Evolutionary conservation across 2,888 invertebrate genomes (phyloP).

Genomic region (Gonocerus acuteangulatus): DNA sequence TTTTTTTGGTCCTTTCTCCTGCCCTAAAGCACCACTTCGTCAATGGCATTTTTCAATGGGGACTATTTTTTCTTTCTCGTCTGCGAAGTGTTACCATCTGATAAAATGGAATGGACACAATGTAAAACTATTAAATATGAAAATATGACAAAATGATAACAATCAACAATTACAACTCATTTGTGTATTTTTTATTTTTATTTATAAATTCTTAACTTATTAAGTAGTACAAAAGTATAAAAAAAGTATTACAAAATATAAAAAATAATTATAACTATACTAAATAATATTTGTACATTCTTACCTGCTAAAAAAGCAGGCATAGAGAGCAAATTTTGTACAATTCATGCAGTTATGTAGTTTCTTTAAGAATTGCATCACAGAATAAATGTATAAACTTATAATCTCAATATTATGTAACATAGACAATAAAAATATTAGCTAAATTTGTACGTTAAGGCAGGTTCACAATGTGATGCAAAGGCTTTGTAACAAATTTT

Average conservation of each 20-base stretch:
- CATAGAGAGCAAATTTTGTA: conserved; percentile 17
- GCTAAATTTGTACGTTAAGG: too few species aligned
- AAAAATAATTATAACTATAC: conserved; percentile 11
- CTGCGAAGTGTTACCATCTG: too few species aligned
- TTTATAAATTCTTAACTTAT: conserved; percentile 4
- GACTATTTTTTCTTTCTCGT: too few species aligned
- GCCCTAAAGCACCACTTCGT: too few species aligned
- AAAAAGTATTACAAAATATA: conserved; percentile 11
- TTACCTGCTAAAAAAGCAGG: not conserved
- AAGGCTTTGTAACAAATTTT: too few species aligned
- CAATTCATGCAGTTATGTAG: not conserved
- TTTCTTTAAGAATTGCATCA: not conserved
- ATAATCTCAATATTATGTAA: not conserved
- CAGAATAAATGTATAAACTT: not conserved
- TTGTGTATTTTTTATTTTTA: conserved; percentile 3
- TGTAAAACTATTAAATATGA: too few species aligned
- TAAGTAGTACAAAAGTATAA: conserved; percentile 21
- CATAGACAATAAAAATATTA: not conserved
- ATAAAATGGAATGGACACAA: too few species aligned
- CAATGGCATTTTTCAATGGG: too few species aligned
- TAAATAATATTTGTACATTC: conserved; percentile 2
- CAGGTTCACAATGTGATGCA: too few species aligned
- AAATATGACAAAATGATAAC: too few species aligned
- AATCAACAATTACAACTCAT: too few species aligned
- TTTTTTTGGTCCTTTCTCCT: too few species aligned